Conservation (phyloP, 2,113 vertebrate species). For the Crotalus helleri region DNA sequence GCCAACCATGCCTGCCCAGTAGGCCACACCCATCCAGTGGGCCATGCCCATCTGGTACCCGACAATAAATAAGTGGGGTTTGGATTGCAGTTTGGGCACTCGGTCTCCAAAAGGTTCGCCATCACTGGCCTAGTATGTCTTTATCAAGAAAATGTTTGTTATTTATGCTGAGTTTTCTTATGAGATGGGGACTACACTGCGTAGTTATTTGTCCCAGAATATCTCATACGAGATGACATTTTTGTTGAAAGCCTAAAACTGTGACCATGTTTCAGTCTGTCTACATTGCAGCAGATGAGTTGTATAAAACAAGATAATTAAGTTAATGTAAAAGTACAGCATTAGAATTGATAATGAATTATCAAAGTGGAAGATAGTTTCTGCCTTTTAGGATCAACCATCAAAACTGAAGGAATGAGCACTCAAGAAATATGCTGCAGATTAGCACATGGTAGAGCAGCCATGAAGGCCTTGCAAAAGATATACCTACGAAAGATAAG, state of each 20-base stretch:
- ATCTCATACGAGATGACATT: background rate
- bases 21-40: too few species aligned
- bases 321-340: background rate
- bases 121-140: slow-evolving; percentile 7
- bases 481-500: background rate
- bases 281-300: background rate
- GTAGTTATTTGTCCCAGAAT: background rate
- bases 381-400: background rate
- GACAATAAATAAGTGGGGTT: too few species aligned
- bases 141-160: background rate
- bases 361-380: background rate
- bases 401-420: background rate
- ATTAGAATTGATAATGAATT: background rate
- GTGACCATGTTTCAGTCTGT: background rate
- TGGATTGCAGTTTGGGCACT: too few species aligned
- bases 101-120: too few species aligned
- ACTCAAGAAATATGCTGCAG: background rate
- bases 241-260: background rate
- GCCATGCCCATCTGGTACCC: too few species aligned
- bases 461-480: background rate
- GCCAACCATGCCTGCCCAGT: too few species aligned
- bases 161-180: background rate
- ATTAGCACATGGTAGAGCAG: background rate
- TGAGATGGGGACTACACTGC: background rate
- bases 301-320: background rate